Base-by-base conservation (phyloP, 2,797 vertebrate species). In the Takifugu ocellatus region DNA sequence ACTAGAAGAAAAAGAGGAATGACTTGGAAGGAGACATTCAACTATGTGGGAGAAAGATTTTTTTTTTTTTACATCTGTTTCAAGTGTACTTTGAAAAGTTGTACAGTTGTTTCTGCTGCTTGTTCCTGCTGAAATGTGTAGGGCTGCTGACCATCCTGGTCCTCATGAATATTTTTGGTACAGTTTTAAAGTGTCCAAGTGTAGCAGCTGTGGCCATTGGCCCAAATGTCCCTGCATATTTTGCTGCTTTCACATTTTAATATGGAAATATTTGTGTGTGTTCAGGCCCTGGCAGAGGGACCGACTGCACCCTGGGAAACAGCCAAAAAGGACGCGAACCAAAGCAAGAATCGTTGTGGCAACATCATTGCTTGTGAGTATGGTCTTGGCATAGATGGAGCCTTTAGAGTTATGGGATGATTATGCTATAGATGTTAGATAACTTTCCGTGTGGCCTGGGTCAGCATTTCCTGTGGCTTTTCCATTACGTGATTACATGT, bases 291-390 rank as follows among this genome's bases (percentile, higher is more conserved):
- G 72, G 95, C 95, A 0, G 96, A 98, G 71, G 96, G 96, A 70
- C 96, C 98, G 90, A 94, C 96, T 0, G 96, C 96, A 5, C 96
- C 96, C 5, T 98, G 96, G 96, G 96, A 98, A 49, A 97, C 93
- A 0, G 96, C 96, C 83, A 98, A 98, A 84, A 97, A 98, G 75
- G 96, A 98, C 0, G 96, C 97, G 77, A 98, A 98, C 79, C 95
- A 96, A 79, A 97, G 94, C 82, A 98, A 98, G 91, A 98, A 98
- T 82, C 93, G 96, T 89, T 99, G 98, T 0, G 96, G 96, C 46
- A 99, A 99, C 90, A 98, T 99, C 89, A 97, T 99, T 77, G 97
- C 96, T 91, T 99, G 96, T 99, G 93, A 93, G 96, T 96, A 85
- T 62, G 54, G 64, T 52, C 49, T 2, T 43, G 59, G 45, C 56